Percentiles rank a stretch among this genome's conserved stretches.
These are phyloP conservation scores for Proctacanthus coquilletti DNA, from an alignment of 1,140 invertebrate species.

Conservation along the genomic window DNA sequence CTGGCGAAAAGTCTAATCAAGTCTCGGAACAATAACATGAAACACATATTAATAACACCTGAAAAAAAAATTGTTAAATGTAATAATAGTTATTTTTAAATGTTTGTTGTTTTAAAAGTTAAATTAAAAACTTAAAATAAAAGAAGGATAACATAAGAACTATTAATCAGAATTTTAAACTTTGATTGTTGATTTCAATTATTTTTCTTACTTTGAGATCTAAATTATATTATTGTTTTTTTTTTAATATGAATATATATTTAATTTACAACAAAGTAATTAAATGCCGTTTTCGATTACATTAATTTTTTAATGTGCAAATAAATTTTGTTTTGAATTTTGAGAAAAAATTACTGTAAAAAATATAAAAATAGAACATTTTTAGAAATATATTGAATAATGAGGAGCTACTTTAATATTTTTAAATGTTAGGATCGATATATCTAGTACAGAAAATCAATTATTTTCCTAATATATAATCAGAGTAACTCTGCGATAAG, in stretches of 20 bases:
- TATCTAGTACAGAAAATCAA: no score
- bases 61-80: constrained; percentile 1
- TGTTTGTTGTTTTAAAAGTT: neutral
- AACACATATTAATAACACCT: constrained; percentile 91
- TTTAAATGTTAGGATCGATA: no score
- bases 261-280: no score
- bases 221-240: neutral
- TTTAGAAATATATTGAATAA: no score
- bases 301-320: no score
- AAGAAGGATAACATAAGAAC: neutral
- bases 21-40: constrained; percentile 97
- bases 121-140: neutral
- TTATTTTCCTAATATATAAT: no score
- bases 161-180: neutral
- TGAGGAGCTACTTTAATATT: no score
- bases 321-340: no score
- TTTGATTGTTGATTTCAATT: neutral
- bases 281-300: no score
- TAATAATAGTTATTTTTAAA: neutral
- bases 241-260: neutral
- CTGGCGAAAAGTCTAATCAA: constrained; percentile 97
- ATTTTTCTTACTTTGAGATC: neutral
- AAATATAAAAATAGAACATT: no score
- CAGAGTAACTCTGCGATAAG: no score
- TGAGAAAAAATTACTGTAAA: no score